Percentiles rank a stretch among this genome's conserved stretches.
Evolutionary conservation across 1,140 invertebrate species (phyloP).

Genomic region (Trichomalopsis sarcophagae): DNA sequence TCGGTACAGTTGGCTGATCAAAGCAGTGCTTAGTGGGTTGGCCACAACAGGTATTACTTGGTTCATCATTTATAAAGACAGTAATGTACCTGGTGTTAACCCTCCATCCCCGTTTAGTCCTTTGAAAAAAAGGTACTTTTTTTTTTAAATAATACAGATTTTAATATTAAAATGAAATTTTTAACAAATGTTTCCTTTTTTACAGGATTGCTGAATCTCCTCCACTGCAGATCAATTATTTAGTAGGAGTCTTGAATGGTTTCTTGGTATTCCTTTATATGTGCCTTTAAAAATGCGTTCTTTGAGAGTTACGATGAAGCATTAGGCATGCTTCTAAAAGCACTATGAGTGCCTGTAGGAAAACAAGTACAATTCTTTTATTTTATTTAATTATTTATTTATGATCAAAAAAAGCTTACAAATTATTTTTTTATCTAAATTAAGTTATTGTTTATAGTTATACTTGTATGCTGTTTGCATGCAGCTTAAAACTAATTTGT

Average conservation of each 20-base stretch:
- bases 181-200: not conserved
- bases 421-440: conserved; percentile 9
- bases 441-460: conserved; percentile 7
- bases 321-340: not conserved
- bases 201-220: conserved; percentile 52
- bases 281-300: conserved; percentile 57
- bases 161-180: not conserved
- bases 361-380: conserved; percentile 45
- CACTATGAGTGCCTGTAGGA: conserved; percentile 31
- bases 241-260: conserved; percentile 62
- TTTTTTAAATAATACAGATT: not conserved
- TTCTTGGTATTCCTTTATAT: conserved; percentile 63
- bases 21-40: conserved; percentile 62
- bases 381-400: conserved; percentile 35
- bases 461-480: conserved; percentile 13
- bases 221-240: conserved; percentile 62
- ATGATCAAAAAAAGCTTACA: conserved; percentile 18
- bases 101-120: conserved; percentile 63
- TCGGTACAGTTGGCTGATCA: conserved; percentile 64
- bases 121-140: conserved; percentile 58
- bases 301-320: not conserved
- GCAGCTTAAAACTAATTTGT: not conserved
- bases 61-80: conserved; percentile 71
- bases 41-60: conserved; percentile 62
- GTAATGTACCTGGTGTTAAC: conserved; percentile 65